Evolutionary conservation across 1,140 invertebrate genomes (phyloP), one percentile per base, ranked within the genome.

Genomic region (Ostrea edulis): DNA sequence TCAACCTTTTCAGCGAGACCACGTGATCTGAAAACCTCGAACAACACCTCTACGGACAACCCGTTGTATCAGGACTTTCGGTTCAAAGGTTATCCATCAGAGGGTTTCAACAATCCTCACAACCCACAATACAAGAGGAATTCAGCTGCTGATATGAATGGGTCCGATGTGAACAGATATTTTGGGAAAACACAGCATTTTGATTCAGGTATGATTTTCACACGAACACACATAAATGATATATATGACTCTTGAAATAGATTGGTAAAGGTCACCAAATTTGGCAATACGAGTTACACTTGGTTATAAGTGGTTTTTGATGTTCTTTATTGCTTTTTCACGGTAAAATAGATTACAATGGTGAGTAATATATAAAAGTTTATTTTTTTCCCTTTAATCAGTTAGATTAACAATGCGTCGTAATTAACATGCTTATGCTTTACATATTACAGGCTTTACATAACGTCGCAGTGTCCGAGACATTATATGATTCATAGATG

Each of bases 121-220:
- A 65, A 87, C n/a, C 90, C 88, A 87, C 87, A 82, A 53, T 87
- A 81, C 68, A 87, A 58, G 58, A 81, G 55, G 35, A 88, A 53
- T 82, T 88, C 86, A 58, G 58, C 51, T 52, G 62, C 85, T 84
- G 85, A 88, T 55, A 89, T 82, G 89, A 90, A 86, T 85, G 87
- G 53, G 84, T 83, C 82, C 81, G 84, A 77, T 20, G 83, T 51
- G 52, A 86, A 82, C 54, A 82, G 62, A 51, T 84, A 87, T 62
- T 90, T 89, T 86, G 90, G 90, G 2, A 90, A 88, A 83, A 82
- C 86, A 11, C 85, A 88, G 83, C 85, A 87, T 54, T 90, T 89
- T 87, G 88, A 90, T 83, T 86, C 88, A 89, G 88, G 90, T 90
- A 90, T 44, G 35, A 85, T 85, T 22, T 83, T 83, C 20, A 52